These are phyloP conservation scores for Drosophila affinis DNA, from an alignment of 2,888 invertebrate genomes.

Conservation along the genomic window DNA sequence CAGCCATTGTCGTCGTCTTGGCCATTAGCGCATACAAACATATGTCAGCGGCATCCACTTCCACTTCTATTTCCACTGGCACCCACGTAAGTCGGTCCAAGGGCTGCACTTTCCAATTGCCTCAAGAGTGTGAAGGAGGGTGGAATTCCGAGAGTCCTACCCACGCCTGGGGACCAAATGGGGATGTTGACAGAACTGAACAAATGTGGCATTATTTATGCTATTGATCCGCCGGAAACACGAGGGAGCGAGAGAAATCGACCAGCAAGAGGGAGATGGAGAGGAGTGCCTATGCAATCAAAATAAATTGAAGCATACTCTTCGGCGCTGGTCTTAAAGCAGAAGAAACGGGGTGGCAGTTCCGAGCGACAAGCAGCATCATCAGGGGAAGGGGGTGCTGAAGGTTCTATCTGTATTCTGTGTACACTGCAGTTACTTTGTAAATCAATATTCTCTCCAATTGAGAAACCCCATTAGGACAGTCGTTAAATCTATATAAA, in stretches of 20 bases:
- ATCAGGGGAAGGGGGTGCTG: not conserved
- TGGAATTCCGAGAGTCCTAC: not conserved
- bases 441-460: no score
- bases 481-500: no score
- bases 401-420: not conserved
- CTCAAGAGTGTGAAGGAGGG: not conserved
- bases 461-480: no score
- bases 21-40: constrained; percentile 68
- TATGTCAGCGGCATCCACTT: constrained; percentile 57
- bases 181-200: constrained; percentile 41
- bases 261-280: constrained; percentile 5
- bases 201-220: constrained; percentile 70
- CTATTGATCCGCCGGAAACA: constrained; percentile 57
- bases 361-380: constrained; percentile 10
- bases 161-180: constrained; percentile 3
- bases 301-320: constrained; percentile 71
- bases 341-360: constrained; percentile 59
- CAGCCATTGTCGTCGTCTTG: constrained; percentile 46
- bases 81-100: constrained; percentile 64
- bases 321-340: constrained; percentile 70
- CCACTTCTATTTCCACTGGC: not conserved
- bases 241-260: constrained; percentile 23
- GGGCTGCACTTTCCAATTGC: constrained; percentile 61
- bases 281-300: constrained; percentile 41
- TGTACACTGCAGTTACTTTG: no score